These are phyloP conservation scores for Sinopyrophorus schimmeli DNA, from an alignment of 2,888 invertebrate species.

Conservation along the genomic window DNA sequence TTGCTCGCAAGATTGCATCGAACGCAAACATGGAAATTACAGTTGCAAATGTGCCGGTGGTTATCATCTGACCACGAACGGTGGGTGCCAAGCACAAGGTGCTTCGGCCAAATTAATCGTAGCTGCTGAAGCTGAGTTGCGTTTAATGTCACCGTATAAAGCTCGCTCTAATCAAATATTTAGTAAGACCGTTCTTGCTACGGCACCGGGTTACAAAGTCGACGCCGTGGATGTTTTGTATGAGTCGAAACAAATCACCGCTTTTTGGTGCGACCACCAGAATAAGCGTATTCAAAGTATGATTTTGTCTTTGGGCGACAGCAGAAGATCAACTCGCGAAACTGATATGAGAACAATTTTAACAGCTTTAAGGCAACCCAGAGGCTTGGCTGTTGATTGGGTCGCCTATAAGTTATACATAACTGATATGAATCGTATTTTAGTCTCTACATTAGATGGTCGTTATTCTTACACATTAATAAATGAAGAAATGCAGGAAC, in stretches of 20 bases:
- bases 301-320: conserved; percentile 43
- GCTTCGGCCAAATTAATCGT: conserved; percentile 64
- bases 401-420: conserved; percentile 70
- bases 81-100: conserved; percentile 63
- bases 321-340: conserved; percentile 32
- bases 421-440: conserved; percentile 60
- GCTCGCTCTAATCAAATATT: conserved; percentile 52
- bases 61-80: conserved; percentile 58
- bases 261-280: conserved; percentile 58
- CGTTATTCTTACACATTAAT: conserved; percentile 61
- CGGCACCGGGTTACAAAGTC: conserved; percentile 56
- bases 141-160: conserved; percentile 66
- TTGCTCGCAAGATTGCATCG: conserved; percentile 78
- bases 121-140: conserved; percentile 65
- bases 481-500: conserved; percentile 61
- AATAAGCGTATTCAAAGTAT: conserved; percentile 55
- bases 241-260: conserved; percentile 44
- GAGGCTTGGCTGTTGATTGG: conserved; percentile 78
- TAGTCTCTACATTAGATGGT: conserved; percentile 63
- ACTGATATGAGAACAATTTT: conserved; percentile 46
- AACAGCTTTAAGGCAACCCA: conserved; percentile 64
- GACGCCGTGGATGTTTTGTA: conserved; percentile 60
- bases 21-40: conserved; percentile 60
- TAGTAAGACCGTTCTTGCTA: conserved; percentile 36
- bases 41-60: conserved; percentile 69